Evolutionary conservation across 2,797 vertebrate genomes (phyloP), one percentile per base, ranked within the genome.

Genomic region (Gouania willdenowi): DNA sequence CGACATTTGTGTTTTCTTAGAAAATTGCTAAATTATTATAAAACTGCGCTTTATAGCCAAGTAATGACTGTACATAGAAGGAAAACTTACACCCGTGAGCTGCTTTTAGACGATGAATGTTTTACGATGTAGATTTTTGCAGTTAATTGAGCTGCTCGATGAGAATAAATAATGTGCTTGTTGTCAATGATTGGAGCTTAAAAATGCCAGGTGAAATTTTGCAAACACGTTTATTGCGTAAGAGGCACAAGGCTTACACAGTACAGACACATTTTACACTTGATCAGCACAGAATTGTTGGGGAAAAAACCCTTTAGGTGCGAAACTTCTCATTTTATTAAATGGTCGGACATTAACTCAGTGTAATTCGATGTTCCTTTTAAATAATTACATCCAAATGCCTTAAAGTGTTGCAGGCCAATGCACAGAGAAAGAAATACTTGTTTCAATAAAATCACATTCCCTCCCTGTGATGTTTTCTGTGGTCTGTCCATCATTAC

Each of bases 141-240:
- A 6, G 48, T 26, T 14, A 4, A 10, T n/a, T 14, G 15, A 50
- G 28, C 21, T 20, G 30, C 19, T 29, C 41, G 24, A 11, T 31
- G 0, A 27, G 3, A 13, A n/a, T 13, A 14, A 14, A 14, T 16
- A 3, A 19, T 23, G 16, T 64, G 12, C 45, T 15, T 42, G 19
- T 37, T 48, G 25, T 2, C 6, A 18, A n/a, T 42, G 8, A 37
- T 26, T 7, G 43, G n/a, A 23, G 15, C 28, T 25, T 16, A 25
- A 14, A 46, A 19, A 56, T n/a, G 26, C 30, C 3, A 49, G 26
- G 10, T 14, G 11, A 0, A 2, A 3, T 24, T 22, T 28, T 40
- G 37, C 2, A 37, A 21, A 28, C 12, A 31, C 3, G 12, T 79
- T 71, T 66, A 58, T 65, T 77, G 52, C 33, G 40, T 26, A 12